Base-by-base conservation (phyloP, 2,888 invertebrate genomes). In the Caenorhabditis sp. region DNA sequence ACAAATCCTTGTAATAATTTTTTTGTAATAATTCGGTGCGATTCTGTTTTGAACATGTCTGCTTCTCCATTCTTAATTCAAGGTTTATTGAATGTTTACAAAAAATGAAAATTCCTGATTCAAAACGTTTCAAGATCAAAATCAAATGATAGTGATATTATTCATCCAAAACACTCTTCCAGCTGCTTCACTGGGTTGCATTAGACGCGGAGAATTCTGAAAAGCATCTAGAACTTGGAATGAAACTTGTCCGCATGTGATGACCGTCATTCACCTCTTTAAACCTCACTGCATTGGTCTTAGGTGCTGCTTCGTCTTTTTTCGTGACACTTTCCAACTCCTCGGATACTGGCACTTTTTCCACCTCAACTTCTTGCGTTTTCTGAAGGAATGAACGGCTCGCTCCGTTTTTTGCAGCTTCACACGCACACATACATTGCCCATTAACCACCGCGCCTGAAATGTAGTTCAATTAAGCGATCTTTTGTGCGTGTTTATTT, bases 341-440 rank as follows among this genome's bases (percentile, higher is more conserved):
- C 24, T 65, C 55, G n/a, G n/a, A n/a, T n/a, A n/a, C n/a, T n/a
- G 13, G 26, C 13, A 53, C 35, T 41, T n/a, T 9, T 27, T 48
- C 48, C 8, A 2, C n/a, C 11, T 56, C 58, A 5, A 9, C 17
- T 13, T 46, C 39, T 50, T 61, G 9, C 26, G 37, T 15, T 22
- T 7, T 45, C 32, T 62, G 35, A n/a, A 24, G 8, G 26, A 39
- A 50, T 35, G 39, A 32, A 22, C 53, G 41, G 26, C 24, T 26
- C 9, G 15, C 48, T 43, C 37, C 48, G 24, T 48, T 37, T 48
- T 46, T 62, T 30, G 24, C 45, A 6, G 46, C 32, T 22, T 61
- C 72, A 65, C 86, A 87, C 17, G 86, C 74, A 73, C 87, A 87
- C 70, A 86, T 78, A 68, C 87, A 87, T 77, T 87, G 86, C 2